phyloP scores from a whole-genome alignment of 2,113 vertebrate species.

The Leucosticte australis region DNA sequence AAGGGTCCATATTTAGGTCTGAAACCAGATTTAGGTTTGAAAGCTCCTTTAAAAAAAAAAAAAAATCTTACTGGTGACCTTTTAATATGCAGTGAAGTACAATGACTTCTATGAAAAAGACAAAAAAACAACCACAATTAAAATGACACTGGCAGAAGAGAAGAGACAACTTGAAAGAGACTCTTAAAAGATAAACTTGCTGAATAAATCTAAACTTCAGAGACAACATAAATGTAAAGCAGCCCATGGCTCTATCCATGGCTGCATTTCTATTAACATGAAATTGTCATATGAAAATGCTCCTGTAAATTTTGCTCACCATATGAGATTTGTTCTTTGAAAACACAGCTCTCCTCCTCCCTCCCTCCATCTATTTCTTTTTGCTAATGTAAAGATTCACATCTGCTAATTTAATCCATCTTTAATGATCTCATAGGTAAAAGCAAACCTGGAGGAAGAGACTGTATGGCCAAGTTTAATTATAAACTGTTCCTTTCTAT shows the following conservation, averaged over 20 bases:
- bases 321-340: neutral
- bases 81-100: neutral
- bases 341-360: neutral
- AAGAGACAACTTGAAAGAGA: constrained; percentile 4
- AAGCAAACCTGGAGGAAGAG: neutral
- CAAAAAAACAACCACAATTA: neutral
- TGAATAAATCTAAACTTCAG: neutral
- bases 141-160: neutral
- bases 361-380: neutral
- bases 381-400: neutral
- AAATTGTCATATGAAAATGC: neutral
- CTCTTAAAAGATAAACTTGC: neutral
- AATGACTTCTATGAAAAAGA: neutral
- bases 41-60: neutral
- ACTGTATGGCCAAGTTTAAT: neutral
- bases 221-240: neutral
- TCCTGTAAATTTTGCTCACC: neutral
- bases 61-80: neutral
- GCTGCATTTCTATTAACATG: neutral
- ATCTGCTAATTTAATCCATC: neutral
- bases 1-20: neutral
- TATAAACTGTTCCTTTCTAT: neutral
- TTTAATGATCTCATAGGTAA: neutral
- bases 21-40: neutral
- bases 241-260: neutral